Base-by-base conservation (phyloP, 2,888 invertebrate species). In the Crocallis elinguaria region DNA sequence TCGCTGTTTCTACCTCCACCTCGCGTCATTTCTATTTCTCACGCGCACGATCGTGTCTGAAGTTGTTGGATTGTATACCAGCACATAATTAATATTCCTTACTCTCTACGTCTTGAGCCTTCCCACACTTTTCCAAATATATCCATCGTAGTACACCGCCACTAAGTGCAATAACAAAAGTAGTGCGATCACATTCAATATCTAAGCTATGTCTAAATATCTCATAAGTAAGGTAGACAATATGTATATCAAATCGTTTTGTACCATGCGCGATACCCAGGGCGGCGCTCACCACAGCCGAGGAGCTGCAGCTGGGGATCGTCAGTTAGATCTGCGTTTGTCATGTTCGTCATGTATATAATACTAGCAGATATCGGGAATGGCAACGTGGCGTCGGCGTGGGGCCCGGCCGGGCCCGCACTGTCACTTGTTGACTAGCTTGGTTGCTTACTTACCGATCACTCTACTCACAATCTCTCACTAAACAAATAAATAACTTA, bases 401-500 rank as follows among this genome's bases (percentile, higher is more conserved):
- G 68, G 66, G 68, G 60, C 51, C 43, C 66, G 63, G 62, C 5
- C 57, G 60, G 67, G 67, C 67, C 66, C 64, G 71, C 70, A 60
- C 77, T 72, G 81, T 81, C 88, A 79, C 88, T 67, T 67, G 76
- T 77, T 89, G 89, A 90, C 89, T 90, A 89, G 90, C 88, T 88
- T 82, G 77, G 82, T 88, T 87, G 86, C 87, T 84, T 83, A 86
- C 78, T 73, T 83, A 85, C 79, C 80, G 75, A 82, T 81, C 79
- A 80, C 77, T 79, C 80, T 46, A 48, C 75, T 77, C 79, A 76
- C 77, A 73, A 81, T 70, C 81, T 85, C 84, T 86, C 86, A 84
- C 89, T 87, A 87, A 76, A 77, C 77, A 86, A 89, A 90, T 90
- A 90, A 90, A 90, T 90, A 86, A 89, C 86, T 88, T 88, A 88